Evolutionary conservation across 1,140 invertebrate genomes (phyloP).

Genomic region (Anadara kagoshimensis): DNA sequence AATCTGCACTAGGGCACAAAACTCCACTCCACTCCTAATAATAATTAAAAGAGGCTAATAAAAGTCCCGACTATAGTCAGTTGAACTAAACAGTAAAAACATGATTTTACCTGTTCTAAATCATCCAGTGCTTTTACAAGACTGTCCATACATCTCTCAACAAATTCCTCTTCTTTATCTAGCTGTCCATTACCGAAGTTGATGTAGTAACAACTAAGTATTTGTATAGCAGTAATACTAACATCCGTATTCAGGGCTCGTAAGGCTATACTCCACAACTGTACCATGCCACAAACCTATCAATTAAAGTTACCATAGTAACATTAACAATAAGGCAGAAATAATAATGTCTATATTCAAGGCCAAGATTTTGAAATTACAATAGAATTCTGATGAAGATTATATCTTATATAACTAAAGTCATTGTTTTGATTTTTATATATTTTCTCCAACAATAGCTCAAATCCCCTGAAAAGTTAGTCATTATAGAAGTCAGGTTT

Average conservation of each 20-base stretch:
- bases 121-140: slow-evolving; percentile 83
- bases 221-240: slow-evolving; percentile 94
- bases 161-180: slow-evolving; percentile 93
- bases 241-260: slow-evolving; percentile 92
- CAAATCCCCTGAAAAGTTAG: too few species aligned
- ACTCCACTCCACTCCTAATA: too few species aligned
- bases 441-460: too few species aligned
- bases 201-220: slow-evolving; percentile 94
- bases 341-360: not conserved
- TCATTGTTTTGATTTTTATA: too few species aligned
- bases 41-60: too few species aligned
- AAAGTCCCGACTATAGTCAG: too few species aligned
- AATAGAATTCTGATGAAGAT: too few species aligned
- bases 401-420: too few species aligned
- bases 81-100: too few species aligned
- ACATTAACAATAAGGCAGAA: not conserved
- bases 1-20: too few species aligned
- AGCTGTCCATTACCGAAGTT: slow-evolving; percentile 78
- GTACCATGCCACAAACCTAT: slow-evolving; percentile 86
- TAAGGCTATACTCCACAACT: slow-evolving; percentile 94
- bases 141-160: slow-evolving; percentile 89
- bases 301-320: not conserved
- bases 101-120: slow-evolving; percentile 58
- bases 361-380: not conserved
- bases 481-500: too few species aligned